These are phyloP conservation scores for Actinemys pallida DNA, from an alignment of 2,113 vertebrate genomes.

Conservation along the genomic window DNA sequence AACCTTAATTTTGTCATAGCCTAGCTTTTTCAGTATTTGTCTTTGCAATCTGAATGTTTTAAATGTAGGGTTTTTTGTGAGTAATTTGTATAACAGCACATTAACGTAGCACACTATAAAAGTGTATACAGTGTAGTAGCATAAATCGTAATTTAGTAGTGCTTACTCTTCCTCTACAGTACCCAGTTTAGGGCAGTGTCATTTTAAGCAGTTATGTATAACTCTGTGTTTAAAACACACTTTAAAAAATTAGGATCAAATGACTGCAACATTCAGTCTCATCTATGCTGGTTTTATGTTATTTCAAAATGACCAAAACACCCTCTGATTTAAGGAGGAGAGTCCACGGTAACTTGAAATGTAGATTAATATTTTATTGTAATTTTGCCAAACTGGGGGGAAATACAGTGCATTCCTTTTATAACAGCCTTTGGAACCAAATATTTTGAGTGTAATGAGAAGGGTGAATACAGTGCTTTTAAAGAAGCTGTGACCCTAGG, in stretches of 20 bases:
- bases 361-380: background rate
- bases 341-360: background rate
- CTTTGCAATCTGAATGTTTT: background rate
- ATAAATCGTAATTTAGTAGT: background rate
- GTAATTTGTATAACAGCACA: background rate
- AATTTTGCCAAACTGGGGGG: background rate
- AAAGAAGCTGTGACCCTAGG: background rate
- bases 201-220: background rate
- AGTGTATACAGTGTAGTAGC: background rate
- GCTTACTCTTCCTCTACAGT: background rate
- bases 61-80: background rate
- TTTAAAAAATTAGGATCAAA: background rate
- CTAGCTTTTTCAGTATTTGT: background rate
- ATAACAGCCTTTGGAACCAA: background rate
- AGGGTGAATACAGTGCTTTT: background rate
- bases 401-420: background rate
- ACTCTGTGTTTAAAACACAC: background rate
- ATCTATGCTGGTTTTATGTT: background rate
- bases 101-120: background rate
- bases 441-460: background rate
- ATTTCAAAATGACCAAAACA: background rate
- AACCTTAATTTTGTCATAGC: background rate
- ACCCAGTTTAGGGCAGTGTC: background rate
- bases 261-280: background rate
- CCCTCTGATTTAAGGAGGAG: background rate